Conservation (phyloP, 2,113 vertebrate genomes). For the Oplegnathus fasciatus region DNA sequence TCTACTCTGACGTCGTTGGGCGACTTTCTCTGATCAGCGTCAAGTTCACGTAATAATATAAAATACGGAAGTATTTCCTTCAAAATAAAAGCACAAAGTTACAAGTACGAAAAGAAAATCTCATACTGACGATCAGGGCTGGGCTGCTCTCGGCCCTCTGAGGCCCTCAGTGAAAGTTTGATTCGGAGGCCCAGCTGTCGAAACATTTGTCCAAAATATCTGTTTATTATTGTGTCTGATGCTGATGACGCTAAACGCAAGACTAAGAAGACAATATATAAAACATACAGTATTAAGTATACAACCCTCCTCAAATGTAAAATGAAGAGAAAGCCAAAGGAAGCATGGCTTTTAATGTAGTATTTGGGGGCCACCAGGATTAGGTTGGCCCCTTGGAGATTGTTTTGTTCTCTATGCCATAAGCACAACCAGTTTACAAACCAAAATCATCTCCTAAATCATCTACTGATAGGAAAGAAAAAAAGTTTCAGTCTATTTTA, state of each 20-base stretch:
- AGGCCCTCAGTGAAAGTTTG: background rate
- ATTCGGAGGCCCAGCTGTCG: too few species aligned
- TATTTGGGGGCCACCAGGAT: background rate
- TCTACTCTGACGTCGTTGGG: conserved; percentile 29
- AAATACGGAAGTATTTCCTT: conserved; percentile 26
- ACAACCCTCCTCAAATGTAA: background rate
- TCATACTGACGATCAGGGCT: background rate
- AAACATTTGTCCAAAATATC: background rate
- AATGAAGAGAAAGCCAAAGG: background rate
- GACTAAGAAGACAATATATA: background rate
- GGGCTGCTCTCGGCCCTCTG: background rate
- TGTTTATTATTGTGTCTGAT: background rate
- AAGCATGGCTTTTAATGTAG: background rate
- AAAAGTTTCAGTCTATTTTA: too few species aligned
- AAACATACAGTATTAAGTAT: background rate
- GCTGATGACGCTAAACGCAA: too few species aligned
- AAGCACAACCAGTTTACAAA: background rate
- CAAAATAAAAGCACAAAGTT: conserved; percentile 43
- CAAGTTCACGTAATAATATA: background rate
- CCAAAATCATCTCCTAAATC: background rate
- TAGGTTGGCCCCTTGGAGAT: background rate
- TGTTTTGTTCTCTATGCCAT: background rate
- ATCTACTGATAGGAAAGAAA: too few species aligned
- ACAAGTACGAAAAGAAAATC: background rate
- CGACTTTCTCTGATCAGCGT: background rate